These are phyloP conservation scores for Pocillopora grandis DNA, from an alignment of 92 coral and sea anemone species.

Conservation along the genomic window DNA sequence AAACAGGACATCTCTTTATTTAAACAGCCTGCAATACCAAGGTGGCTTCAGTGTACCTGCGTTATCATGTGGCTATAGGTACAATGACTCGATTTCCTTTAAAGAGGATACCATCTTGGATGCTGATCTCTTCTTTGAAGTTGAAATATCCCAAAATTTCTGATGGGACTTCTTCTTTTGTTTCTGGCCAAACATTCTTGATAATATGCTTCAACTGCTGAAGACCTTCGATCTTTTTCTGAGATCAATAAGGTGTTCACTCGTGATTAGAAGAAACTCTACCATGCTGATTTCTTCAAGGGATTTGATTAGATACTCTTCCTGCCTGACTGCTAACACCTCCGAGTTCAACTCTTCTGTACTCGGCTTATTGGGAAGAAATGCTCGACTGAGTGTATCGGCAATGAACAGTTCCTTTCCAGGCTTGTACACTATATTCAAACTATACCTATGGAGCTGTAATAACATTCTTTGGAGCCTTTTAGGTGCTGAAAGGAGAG, in stretches of 20 bases:
- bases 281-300: conserved; percentile 6
- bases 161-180: conserved; percentile 10
- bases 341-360: conserved; percentile 11
- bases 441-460: conserved; percentile 20
- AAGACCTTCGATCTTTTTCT: not conserved
- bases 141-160: conserved; percentile 2
- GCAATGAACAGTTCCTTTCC: conserved; percentile 30
- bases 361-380: not conserved
- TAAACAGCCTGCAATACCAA: conserved; percentile 22
- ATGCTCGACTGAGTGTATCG: conserved; percentile 22
- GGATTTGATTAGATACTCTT: conserved; percentile 6
- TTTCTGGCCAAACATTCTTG: conserved; percentile 26
- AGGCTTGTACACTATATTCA: conserved; percentile 30
- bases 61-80: conserved; percentile 3
- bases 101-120: too few species aligned
- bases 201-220: conserved; percentile 29
- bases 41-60: conserved; percentile 34
- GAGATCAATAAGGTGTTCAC: conserved; percentile 4
- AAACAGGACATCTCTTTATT: conserved; percentile 10
- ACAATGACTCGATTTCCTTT: conserved; percentile 33
- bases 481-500: conserved; percentile 27
- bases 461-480: conserved; percentile 26
- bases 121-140: conserved; percentile 27
- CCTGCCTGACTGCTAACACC: conserved; percentile 3
- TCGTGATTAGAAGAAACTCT: conserved; percentile 23